Evolutionary conservation across 2,113 vertebrate species (phyloP).

Genomic region (Neogobius melanostomus): DNA sequence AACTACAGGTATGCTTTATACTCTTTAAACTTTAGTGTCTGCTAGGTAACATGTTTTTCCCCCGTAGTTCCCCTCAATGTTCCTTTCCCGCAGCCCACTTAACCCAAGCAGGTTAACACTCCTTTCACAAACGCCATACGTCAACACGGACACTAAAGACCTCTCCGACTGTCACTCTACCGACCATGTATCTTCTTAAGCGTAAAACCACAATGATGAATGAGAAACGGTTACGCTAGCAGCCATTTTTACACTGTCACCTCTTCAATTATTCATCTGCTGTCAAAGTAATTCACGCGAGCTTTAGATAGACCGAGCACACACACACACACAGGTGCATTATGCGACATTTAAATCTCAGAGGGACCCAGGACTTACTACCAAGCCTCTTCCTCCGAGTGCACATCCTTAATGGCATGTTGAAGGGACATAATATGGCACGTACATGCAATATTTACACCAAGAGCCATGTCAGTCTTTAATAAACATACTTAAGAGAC

Average conservation of each 20-base stretch:
- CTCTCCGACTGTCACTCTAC: background rate
- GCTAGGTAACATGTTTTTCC: background rate
- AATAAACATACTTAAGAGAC: slow-evolving; percentile 29
- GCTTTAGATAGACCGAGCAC: background rate
- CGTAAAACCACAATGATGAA: slow-evolving; percentile 1
- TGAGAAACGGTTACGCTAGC: background rate
- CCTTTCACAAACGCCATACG: background rate
- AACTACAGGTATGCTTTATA: background rate
- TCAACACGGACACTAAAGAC: slow-evolving; percentile 7
- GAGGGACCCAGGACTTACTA: background rate
- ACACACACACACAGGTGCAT: background rate
- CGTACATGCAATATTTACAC: slow-evolving; percentile 7
- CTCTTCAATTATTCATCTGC: slow-evolving; percentile 4
- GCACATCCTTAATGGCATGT: background rate
- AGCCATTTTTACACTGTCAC: background rate
- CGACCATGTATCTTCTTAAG: background rate
- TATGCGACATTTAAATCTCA: background rate
- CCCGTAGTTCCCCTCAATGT: background rate
- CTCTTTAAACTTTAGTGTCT: background rate
- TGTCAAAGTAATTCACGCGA: background rate
- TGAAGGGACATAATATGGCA: slow-evolving; percentile 4
- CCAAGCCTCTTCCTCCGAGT: background rate
- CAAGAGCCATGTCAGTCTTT: background rate
- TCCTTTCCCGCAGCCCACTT: background rate
- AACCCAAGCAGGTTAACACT: slow-evolving; percentile 7